phyloP scores from a whole-genome alignment of 1,140 invertebrate species.

The Chlorops oryzae region DNA sequence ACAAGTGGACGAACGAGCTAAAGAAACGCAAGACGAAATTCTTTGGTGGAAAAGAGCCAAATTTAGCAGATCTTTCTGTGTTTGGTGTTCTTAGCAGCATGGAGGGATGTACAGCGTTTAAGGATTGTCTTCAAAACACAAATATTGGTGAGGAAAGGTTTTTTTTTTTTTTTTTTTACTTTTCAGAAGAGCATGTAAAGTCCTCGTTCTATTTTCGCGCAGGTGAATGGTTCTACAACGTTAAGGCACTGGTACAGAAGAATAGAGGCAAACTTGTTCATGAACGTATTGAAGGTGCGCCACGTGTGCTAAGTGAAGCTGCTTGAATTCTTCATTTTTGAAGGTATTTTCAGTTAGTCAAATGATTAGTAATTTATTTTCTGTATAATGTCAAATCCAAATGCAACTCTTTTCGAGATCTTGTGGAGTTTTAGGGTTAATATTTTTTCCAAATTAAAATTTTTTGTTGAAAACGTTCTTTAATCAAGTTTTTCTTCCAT shows the following conservation, averaged over 20 bases:
- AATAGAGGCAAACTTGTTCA: conserved; percentile 48
- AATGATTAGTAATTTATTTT: no score
- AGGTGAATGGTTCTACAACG: conserved; percentile 52
- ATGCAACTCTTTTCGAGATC: no score
- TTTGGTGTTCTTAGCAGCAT: conserved; percentile 92
- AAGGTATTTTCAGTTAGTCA: no score
- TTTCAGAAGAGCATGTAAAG: no score
- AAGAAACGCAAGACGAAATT: conserved; percentile 67
- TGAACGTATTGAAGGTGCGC: conserved; percentile 31
- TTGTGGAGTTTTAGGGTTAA: no score
- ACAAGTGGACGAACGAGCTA: conserved; percentile 70
- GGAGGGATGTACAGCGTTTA: conserved; percentile 88
- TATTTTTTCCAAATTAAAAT: no score
- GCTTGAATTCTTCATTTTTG: no score
- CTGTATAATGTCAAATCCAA: no score
- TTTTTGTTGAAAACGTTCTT: no score
- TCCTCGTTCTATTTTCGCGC: not conserved
- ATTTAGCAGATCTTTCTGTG: conserved; percentile 89
- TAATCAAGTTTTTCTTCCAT: no score
- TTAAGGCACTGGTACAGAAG: conserved; percentile 51
- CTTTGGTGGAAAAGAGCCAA: conserved; percentile 78
- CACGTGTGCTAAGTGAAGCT: no score
- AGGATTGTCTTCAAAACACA: conserved; percentile 71
- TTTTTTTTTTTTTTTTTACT: no score
- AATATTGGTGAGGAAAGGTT: conserved; percentile 53